These are phyloP conservation scores for Bovichtus variegatus DNA, from an alignment of 2,797 vertebrate species.

Conservation along the genomic window DNA sequence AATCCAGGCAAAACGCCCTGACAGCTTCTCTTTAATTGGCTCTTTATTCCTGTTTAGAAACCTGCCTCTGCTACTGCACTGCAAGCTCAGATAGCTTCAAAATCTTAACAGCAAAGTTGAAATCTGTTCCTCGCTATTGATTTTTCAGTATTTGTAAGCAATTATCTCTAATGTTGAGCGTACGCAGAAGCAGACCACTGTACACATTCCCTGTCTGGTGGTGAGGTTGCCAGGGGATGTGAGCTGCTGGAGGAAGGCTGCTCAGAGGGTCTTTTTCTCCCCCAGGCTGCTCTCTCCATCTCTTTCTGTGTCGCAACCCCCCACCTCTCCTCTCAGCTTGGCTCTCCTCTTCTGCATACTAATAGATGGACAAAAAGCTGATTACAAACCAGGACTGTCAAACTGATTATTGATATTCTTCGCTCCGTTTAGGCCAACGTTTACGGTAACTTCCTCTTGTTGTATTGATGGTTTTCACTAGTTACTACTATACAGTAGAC, in stretches of 20 bases:
- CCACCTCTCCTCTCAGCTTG: conserved; percentile 58
- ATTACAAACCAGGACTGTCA: conserved; percentile 68
- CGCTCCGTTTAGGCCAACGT: conserved; percentile 16
- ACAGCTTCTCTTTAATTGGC: conserved; percentile 17
- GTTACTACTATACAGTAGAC: conserved; percentile 25
- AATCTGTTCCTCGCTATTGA: conserved; percentile 21
- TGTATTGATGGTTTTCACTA: conserved; percentile 30
- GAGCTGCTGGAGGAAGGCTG: conserved; percentile 60
- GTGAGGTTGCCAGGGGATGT: conserved; percentile 82
- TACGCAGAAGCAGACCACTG: conserved; percentile 70
- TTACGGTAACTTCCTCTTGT: conserved; percentile 39
- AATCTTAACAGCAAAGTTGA: conserved; percentile 2
- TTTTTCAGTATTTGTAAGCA: conserved; percentile 58
- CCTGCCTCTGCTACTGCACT: not conserved
- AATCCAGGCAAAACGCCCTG: conserved; percentile 1
- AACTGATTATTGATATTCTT: conserved; percentile 69
- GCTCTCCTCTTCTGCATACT: conserved; percentile 77
- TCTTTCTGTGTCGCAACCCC: conserved; percentile 62
- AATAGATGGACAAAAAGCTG: conserved; percentile 66
- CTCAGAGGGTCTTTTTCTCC: conserved; percentile 45
- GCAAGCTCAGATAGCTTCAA: not conserved
- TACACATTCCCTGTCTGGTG: conserved; percentile 74
- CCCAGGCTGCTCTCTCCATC: conserved; percentile 51
- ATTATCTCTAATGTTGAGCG: conserved; percentile 60
- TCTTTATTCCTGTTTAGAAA: conserved; percentile 13